These are phyloP conservation scores for Caenorhabditis inopinata DNA, from an alignment of 1,140 invertebrate genomes.

Conservation along the genomic window DNA sequence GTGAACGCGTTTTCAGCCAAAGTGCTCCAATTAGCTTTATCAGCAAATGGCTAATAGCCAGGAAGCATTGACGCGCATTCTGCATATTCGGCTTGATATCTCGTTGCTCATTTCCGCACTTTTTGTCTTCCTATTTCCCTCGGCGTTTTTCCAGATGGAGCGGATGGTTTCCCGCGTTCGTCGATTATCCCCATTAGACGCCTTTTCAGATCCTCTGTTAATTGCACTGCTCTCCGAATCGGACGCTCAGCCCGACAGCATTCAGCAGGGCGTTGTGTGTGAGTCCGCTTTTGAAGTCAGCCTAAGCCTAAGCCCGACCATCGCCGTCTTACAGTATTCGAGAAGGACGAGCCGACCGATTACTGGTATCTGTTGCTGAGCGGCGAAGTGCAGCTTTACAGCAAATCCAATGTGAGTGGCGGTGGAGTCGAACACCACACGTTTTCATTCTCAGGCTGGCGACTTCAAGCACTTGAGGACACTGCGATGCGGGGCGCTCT, in stretches of 20 bases:
- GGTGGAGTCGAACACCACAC: no score
- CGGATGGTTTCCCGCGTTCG: slow-evolving; percentile 32
- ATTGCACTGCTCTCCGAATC: slow-evolving; percentile 25
- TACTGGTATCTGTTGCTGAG: slow-evolving; percentile 62
- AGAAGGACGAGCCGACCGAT: slow-evolving; percentile 52
- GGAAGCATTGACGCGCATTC: no score
- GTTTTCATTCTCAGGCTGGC: background rate
- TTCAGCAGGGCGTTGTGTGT: slow-evolving; percentile 41
- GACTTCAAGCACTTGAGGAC: slow-evolving; percentile 30
- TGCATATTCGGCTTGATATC: no score
- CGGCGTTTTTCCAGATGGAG: background rate
- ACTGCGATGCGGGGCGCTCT: slow-evolving; percentile 53
- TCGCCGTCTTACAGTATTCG: slow-evolving; percentile 59
- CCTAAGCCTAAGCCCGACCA: background rate
- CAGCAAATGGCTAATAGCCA: no score
- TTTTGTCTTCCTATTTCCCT: background rate
- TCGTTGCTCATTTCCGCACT: background rate
- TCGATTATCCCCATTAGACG: slow-evolving; percentile 25
- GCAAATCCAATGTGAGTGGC: background rate
- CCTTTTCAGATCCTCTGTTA: slow-evolving; percentile 29
- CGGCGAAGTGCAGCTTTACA: slow-evolving; percentile 59
- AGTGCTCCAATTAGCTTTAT: no score
- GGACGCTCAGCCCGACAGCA: slow-evolving; percentile 26
- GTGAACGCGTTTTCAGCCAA: no score
- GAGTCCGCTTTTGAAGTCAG: background rate